These are phyloP conservation scores for Agrochola lychnidis DNA, from an alignment of 2,888 invertebrate genomes.

Conservation along the genomic window DNA sequence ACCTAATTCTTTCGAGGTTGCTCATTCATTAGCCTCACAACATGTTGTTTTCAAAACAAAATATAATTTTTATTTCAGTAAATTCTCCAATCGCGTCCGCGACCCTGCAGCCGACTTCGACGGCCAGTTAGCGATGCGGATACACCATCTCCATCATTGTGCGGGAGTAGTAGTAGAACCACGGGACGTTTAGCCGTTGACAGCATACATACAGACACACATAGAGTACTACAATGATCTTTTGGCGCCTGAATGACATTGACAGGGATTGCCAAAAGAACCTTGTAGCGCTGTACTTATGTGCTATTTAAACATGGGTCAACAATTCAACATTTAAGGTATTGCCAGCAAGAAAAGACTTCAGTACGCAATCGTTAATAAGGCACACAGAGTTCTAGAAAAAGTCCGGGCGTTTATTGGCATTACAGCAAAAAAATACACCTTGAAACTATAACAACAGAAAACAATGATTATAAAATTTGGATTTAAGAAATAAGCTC, in stretches of 20 bases:
- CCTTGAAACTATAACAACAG: background rate
- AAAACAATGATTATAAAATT: background rate
- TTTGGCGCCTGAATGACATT: background rate
- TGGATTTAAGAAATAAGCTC: background rate
- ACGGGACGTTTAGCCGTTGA: slow-evolving; percentile 52
- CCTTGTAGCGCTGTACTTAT: background rate
- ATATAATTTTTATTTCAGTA: slow-evolving; percentile 70
- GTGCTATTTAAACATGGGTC: background rate
- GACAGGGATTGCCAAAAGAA: background rate
- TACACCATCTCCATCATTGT: slow-evolving; percentile 85
- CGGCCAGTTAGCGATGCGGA: slow-evolving; percentile 89
- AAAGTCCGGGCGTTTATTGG: too few relatives aligned
- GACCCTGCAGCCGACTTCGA: slow-evolving; percentile 85
- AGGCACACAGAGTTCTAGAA: too few relatives aligned
- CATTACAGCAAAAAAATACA: too few relatives aligned
- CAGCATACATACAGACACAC: background rate
- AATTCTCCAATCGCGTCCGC: slow-evolving; percentile 87
- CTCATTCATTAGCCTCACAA: background rate
- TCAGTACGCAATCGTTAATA: too few relatives aligned
- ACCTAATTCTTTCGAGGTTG: background rate
- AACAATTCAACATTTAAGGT: slow-evolving; percentile 1
- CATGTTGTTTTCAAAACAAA: slow-evolving; percentile 45
- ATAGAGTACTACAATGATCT: background rate
- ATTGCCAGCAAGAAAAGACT: background rate
- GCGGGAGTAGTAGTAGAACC: slow-evolving; percentile 71